A percentile compares a stretch with the other conserved stretches of the same genome.
phyloP scores from a whole-genome alignment of 2,797 vertebrate genomes.

The Parambassis ranga region DNA sequence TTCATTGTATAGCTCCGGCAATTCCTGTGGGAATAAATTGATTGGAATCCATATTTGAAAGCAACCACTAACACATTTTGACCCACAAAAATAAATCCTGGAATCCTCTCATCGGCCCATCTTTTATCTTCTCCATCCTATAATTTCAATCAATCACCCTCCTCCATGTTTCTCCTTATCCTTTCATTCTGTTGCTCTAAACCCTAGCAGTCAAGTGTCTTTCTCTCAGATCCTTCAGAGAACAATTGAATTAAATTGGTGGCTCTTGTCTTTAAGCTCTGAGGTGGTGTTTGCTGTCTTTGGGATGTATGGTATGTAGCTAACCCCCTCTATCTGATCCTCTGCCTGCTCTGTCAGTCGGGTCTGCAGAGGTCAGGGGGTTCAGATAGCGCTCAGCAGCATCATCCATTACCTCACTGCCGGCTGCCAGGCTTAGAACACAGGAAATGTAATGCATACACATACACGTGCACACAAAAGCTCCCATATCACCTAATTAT shows the following conservation, averaged over 20 bases:
- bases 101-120: conserved; percentile 25
- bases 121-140: conserved; percentile 27
- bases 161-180: conserved; percentile 21
- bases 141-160: conserved; percentile 44
- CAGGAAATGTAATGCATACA: conserved; percentile 32
- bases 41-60: conserved; percentile 51
- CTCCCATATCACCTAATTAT: conserved; percentile 19
- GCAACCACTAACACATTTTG: conserved; percentile 25
- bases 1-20: neutral
- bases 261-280: conserved; percentile 39
- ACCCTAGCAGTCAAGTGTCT: neutral
- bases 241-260: conserved; percentile 45
- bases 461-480: conserved; percentile 7
- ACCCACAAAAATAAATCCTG: conserved; percentile 47
- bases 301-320: conserved; percentile 34
- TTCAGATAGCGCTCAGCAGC: conserved; percentile 52
- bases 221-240: conserved; percentile 4
- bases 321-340: conserved; percentile 46
- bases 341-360: conserved; percentile 44
- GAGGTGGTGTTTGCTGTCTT: conserved; percentile 30
- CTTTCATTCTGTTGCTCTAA: conserved; percentile 26
- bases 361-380: conserved; percentile 48
- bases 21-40: conserved; percentile 15
- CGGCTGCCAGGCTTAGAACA: conserved; percentile 31
- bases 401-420: conserved; percentile 54